Base-by-base conservation (phyloP, 2,888 invertebrate species). In the Ochropacha duplaris region DNA sequence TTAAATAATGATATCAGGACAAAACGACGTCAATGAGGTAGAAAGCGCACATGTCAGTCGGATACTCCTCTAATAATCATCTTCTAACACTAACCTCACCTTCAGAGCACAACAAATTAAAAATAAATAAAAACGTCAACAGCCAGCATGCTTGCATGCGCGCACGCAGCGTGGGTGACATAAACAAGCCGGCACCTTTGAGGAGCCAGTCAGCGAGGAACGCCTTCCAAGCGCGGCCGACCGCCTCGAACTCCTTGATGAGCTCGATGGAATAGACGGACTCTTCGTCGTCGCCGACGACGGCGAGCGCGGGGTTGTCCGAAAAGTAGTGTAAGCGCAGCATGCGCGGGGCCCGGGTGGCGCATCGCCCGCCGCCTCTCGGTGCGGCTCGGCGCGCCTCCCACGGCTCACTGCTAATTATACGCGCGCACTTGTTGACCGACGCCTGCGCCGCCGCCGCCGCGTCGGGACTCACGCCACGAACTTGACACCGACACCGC, bases 161-260 rank as follows among this genome's bases (percentile, higher is more conserved):
- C 57, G 56, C 58, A 59, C 62, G 67, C 59, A 68, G 72, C 81
- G 81, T 83, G 83, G 79, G 78, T 76, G 78, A 79, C 69, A 80
- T 79, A 84, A 83, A 85, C 84, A 83, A 76, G 44, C 84, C 78
- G 81, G 79, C 87, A 90, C 91, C 91, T 91, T 90, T 81, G 71
- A 88, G 84, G 69, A 97, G 93, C 78, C 95, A 93, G 84, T 96
- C 96, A 69, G 95, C 95, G 76, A 97, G 94, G 91, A 95, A 95
- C 77, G 95, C 95, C 88, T 96, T 96, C 94, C 96, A 96, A 59
- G 95, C 95, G 69, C 95, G 95, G 72, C 96, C 95, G 72, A 96
- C 94, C 67, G 95, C 94, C 81, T 97, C 97, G 88, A 97, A 97
- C 91, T 97, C 97, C 93, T 97, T 97, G 92, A 97, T 97, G 86